Evolutionary conservation across 2,113 vertebrate genomes (phyloP).

Genomic region (Baryphthengus martii): DNA sequence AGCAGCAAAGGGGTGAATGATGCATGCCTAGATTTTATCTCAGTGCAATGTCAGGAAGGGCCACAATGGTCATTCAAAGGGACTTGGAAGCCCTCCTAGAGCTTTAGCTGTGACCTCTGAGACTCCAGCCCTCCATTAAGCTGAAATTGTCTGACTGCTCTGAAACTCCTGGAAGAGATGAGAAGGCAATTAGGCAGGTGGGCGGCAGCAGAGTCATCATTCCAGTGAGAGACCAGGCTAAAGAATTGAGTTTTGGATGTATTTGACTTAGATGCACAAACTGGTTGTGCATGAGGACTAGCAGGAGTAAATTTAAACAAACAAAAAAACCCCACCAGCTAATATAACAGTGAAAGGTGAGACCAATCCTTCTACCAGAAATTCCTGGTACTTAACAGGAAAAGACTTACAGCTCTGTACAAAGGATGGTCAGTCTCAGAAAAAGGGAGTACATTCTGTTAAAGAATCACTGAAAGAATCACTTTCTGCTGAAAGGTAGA

Average conservation of each 20-base stretch:
- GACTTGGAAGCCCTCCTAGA: neutral
- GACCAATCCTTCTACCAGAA: neutral
- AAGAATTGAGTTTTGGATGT: neutral
- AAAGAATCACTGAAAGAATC: neutral
- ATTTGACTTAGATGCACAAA: neutral
- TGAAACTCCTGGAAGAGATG: neutral
- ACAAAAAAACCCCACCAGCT: neutral
- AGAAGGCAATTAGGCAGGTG: neutral
- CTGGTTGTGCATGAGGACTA: neutral
- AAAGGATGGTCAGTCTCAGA: neutral
- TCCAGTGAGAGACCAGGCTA: neutral
- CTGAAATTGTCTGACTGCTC: neutral
- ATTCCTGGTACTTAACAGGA: neutral
- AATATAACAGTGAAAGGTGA: neutral
- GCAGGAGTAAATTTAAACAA: neutral
- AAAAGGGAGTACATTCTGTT: neutral
- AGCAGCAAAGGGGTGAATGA: neutral
- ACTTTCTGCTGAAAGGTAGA: slow-evolving; percentile 12
- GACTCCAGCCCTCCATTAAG: neutral
- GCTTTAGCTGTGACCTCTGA: neutral
- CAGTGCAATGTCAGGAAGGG: neutral
- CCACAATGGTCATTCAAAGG: neutral
- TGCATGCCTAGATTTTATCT: neutral
- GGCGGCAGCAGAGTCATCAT: neutral
- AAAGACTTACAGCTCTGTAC: neutral